Base-by-base conservation (phyloP, 2,888 invertebrate species). In the Barypeithes pellucidus region DNA sequence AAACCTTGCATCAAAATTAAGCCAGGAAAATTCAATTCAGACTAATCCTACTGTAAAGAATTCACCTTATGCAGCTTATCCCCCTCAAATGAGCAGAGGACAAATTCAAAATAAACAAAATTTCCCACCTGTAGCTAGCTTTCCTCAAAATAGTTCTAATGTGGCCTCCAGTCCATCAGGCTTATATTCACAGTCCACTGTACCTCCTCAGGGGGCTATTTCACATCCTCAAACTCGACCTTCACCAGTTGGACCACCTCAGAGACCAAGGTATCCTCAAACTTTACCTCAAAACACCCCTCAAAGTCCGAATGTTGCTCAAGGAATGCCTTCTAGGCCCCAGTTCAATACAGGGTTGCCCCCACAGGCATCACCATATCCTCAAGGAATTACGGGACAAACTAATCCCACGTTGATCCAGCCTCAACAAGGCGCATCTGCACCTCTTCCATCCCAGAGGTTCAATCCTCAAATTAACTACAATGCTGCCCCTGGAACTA, bases 391-490 rank as follows among this genome's bases (percentile, higher is more conserved):
- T 12, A 14, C 8, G 1, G 18, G 20, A 0, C 65, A 50, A 36
- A 22, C 45, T 0, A 41, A 20, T 45, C 5, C 16, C 3, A 22
- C 60, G 22, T 12, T 24, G 7, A 24, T 24, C 12, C 50, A 50
- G 18, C 33, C 61, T 14, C 61, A 41, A 33, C 57, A 24, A 29
- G 9, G 5, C 7, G 9, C 39, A 24, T 5, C 36, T 3, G 68
- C 20, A 41, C 52, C 47, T 16, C 50, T 59, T 18, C 67, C 71
- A 3, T 62, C 71, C n/a, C 70, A 67, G 62, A 67, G 71, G 47
- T 59, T 67, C 16, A 66, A 75, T 59, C 72, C 75, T 33, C 72
- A 68, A 54, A 69, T 69, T n/a, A 75, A 73, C 18, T 73, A 73
- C 29, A 68, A 68, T 59, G 63, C 59, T 14, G 63, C 59, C 7